phyloP scores from a whole-genome alignment of 2,797 vertebrate genomes.

The Glossophaga mutica region DNA sequence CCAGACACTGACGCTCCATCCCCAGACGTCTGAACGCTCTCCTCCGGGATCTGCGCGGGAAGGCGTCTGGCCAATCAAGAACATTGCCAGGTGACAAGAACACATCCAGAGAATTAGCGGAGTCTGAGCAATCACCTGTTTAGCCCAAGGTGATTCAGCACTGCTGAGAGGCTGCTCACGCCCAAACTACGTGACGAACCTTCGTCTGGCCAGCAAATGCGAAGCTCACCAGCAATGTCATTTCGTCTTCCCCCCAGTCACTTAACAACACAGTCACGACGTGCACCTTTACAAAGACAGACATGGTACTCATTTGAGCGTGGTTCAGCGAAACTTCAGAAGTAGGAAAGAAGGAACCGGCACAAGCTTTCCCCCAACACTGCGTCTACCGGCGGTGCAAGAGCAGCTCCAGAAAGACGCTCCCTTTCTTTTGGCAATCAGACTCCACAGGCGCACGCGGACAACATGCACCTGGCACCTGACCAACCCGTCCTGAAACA shows the following conservation, averaged over 20 bases:
- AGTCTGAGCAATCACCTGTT: neutral
- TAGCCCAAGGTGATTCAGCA: neutral
- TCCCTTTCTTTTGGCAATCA: constrained; percentile 51
- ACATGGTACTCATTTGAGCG: neutral
- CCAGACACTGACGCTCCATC: neutral
- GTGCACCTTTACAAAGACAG: neutral
- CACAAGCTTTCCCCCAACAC: neutral
- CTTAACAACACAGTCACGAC: neutral
- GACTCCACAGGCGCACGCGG: constrained; percentile 34
- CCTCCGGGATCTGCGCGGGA: neutral
- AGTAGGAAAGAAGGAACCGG: neutral
- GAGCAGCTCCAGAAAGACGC: neutral
- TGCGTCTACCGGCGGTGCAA: neutral
- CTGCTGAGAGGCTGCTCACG: neutral
- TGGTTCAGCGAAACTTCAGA: neutral
- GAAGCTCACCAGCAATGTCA: constrained; percentile 11
- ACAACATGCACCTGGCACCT: neutral
- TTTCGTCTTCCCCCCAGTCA: constrained; percentile 7
- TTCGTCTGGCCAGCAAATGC: neutral
- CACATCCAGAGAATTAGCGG: neutral
- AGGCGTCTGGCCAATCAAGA: neutral
- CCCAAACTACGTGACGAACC: neutral
- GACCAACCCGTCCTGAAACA: constrained; percentile 2
- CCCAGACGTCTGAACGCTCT: neutral
- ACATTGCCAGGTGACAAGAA: constrained; percentile 2